phyloP scores from a whole-genome alignment of 2,113 vertebrate genomes.

The Hylia prasina region DNA sequence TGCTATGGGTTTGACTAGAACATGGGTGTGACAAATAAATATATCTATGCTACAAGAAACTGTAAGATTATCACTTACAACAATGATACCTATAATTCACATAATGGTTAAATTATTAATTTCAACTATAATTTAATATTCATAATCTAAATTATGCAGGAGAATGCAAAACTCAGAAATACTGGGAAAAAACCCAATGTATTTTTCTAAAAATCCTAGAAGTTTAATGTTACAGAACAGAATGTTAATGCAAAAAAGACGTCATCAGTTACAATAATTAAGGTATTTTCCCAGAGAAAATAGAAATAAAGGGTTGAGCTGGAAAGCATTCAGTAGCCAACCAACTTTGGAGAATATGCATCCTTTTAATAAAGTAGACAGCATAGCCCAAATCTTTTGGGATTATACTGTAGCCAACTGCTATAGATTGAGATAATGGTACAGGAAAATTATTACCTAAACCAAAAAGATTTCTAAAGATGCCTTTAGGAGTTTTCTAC shows the following conservation, averaged over 20 bases:
- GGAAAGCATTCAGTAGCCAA: not conserved
- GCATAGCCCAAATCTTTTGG: not conserved
- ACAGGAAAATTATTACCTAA: not conserved
- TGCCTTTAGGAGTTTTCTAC: not conserved
- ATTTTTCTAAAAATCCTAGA: not conserved
- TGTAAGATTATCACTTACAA: not conserved
- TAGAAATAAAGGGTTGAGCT: not conserved
- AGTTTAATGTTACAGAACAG: not conserved
- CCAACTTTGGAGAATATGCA: not conserved
- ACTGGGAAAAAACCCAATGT: fast-evolving
- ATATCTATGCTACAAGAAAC: not conserved
- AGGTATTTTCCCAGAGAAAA: not conserved
- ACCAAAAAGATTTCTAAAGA: not conserved
- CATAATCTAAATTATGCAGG: not conserved
- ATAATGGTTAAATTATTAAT: not conserved
- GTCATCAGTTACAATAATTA: not conserved
- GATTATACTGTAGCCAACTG: fast-evolving
- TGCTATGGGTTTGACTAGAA: not conserved
- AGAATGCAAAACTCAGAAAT: not conserved
- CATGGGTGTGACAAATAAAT: not conserved
- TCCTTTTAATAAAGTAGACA: not conserved
- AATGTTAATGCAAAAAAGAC: not conserved
- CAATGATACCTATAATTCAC: not conserved
- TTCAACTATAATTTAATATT: not conserved
- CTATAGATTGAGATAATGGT: fast-evolving